Conservation (phyloP, 2,888 invertebrate genomes). For the Nebria salina region DNA sequence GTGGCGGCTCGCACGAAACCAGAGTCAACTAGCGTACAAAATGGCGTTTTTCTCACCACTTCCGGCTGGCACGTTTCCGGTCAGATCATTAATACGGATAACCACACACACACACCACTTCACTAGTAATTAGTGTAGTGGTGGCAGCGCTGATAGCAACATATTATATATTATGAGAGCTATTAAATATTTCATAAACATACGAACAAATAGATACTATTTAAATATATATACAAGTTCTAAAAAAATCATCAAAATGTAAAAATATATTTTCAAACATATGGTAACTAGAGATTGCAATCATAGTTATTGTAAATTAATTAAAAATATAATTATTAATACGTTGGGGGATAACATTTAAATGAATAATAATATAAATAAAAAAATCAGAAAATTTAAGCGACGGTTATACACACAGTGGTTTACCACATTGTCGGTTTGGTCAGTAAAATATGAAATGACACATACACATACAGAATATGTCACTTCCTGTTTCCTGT, state of each 20-base stretch:
- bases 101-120: slow-evolving; percentile 50
- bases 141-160: background rate
- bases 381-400: background rate
- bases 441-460: background rate
- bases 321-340: no score
- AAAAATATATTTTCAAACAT: no score
- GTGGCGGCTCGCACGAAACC: slow-evolving; percentile 59
- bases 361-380: background rate
- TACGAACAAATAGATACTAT: no score
- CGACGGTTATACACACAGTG: background rate
- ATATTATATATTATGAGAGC: background rate
- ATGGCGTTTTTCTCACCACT: slow-evolving; percentile 65
- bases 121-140: background rate
- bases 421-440: background rate
- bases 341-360: no score
- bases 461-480: background rate
- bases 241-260: background rate
- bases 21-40: slow-evolving; percentile 64
- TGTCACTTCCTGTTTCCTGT: slow-evolving; percentile 1
- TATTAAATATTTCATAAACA: background rate
- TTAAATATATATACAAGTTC: background rate
- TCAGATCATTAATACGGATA: slow-evolving; percentile 62
- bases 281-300: no score
- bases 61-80: slow-evolving; percentile 61
- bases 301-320: no score